Conservation (phyloP, 2,888 invertebrate species). For the Hetaerina titia region DNA sequence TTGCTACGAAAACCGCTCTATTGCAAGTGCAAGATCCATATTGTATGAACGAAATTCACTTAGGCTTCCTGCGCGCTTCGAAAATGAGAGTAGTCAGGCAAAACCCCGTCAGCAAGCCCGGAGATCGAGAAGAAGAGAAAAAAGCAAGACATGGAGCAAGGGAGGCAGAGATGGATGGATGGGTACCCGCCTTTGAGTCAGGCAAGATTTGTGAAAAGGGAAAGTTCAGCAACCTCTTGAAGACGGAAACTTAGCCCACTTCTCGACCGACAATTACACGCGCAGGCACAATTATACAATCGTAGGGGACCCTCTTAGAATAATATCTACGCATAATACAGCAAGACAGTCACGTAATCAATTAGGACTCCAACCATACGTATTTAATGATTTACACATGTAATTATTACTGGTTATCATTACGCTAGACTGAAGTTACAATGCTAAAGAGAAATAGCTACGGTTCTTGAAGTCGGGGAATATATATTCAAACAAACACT, state of each 20-base stretch:
- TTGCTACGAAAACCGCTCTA: not conserved
- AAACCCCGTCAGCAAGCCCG: not conserved
- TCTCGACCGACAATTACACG: not conserved
- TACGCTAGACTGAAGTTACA: too few species aligned
- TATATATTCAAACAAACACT: too few species aligned
- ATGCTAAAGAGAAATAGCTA: too few species aligned
- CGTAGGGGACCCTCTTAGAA: too few species aligned
- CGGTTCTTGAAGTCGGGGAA: too few species aligned
- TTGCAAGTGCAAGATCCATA: not conserved
- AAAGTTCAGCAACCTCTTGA: conserved; percentile 10
- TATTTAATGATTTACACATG: too few species aligned
- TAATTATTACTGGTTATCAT: too few species aligned
- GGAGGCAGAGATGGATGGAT: conserved; percentile 23
- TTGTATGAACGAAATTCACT: not conserved
- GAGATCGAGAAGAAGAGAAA: not conserved
- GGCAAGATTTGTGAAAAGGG: not conserved
- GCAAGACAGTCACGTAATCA: too few species aligned
- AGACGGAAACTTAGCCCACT: not conserved
- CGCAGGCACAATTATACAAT: not conserved
- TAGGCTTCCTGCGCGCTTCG: not conserved
- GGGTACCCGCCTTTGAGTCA: not conserved
- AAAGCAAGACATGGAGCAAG: not conserved
- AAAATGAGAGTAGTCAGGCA: not conserved
- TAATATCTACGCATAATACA: too few species aligned
- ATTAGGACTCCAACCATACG: too few species aligned